Conservation (phyloP, 2,888 invertebrate genomes). For the Hypomecis atomaria region DNA sequence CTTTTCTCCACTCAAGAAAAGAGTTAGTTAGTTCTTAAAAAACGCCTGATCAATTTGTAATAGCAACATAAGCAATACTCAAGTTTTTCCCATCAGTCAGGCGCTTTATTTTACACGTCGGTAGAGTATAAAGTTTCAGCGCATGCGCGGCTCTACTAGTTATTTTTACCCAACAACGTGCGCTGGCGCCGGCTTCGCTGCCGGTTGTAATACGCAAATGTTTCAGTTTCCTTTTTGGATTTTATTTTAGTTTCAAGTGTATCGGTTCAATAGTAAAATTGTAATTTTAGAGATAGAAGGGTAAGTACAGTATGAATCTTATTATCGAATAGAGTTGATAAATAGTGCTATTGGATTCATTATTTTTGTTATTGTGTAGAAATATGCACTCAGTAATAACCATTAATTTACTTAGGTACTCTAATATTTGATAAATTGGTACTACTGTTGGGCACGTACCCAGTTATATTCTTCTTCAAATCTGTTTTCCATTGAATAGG, state of each 20-base stretch:
- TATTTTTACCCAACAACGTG: constrained; percentile 57
- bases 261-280: neutral
- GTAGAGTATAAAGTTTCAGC: constrained; percentile 44
- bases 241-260: neutral
- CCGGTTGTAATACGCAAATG: constrained; percentile 37
- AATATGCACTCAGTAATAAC: no score
- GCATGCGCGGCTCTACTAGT: constrained; percentile 37
- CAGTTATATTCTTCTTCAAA: no score
- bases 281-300: neutral
- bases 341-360: no score
- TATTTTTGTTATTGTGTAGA: no score
- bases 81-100: neutral
- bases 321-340: no score
- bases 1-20: no score
- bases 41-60: constrained; percentile 1
- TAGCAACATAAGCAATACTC: constrained; percentile 3
- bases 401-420: no score
- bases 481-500: no score
- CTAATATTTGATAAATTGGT: no score
- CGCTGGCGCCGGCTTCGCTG: constrained; percentile 44
- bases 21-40: neutral
- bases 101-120: neutral
- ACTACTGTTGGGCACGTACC: no score
- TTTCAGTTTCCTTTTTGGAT: constrained; percentile 1
- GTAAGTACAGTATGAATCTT: neutral